Percentiles rank a stretch among this genome's conserved stretches.
Conservation (phyloP, 2,888 invertebrate genomes). For the Deladenus siricidicola region DNA sequence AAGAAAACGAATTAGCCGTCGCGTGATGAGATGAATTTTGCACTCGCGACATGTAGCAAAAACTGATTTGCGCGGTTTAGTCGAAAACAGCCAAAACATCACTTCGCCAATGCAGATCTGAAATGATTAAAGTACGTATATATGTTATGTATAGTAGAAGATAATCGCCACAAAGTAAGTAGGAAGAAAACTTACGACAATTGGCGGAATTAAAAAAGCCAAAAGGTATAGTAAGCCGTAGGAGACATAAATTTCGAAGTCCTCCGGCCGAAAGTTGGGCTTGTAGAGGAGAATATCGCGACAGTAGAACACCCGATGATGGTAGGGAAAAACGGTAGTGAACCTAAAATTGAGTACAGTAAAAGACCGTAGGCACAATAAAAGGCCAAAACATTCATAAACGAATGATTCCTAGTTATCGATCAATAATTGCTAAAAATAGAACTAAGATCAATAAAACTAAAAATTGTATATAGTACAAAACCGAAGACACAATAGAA, state of each 20-base stretch:
- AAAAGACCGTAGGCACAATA: neutral
- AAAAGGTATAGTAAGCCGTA: conserved; percentile 49
- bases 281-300: conserved; percentile 49
- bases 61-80: conserved; percentile 55
- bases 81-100: conserved; percentile 56
- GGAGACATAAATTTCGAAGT: conserved; percentile 52
- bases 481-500: too few species aligned
- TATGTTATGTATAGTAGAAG: neutral
- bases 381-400: neutral
- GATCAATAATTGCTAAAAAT: neutral
- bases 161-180: neutral
- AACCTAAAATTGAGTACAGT: conserved; percentile 37
- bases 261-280: conserved; percentile 52
- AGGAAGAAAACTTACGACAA: conserved; percentile 45
- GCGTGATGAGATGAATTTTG: conserved; percentile 54
- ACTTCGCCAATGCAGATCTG: conserved; percentile 57
- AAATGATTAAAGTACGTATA: neutral
- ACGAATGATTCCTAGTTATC: neutral
- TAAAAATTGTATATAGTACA: too few species aligned
- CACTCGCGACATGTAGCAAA: conserved; percentile 54
- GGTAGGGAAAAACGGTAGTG: conserved; percentile 53
- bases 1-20: conserved; percentile 55
- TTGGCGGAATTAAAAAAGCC: conserved; percentile 49
- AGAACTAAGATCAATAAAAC: too few species aligned
- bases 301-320: conserved; percentile 52